Conservation (phyloP, 2,113 vertebrate species). For the Peromyscus maniculatus region DNA sequence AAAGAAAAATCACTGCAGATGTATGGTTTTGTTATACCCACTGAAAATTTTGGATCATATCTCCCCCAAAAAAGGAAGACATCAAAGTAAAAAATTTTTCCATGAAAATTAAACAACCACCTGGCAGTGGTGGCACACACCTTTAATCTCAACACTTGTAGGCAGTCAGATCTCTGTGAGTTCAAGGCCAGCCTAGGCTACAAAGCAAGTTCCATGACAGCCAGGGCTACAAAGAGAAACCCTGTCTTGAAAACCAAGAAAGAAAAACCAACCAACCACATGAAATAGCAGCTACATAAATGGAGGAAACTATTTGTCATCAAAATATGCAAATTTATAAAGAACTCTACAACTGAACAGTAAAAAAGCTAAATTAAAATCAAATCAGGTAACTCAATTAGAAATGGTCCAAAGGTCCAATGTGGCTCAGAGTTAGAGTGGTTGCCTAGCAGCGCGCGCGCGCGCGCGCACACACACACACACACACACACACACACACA, state of each 20-base stretch:
- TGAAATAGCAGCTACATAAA: background rate
- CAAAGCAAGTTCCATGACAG: background rate
- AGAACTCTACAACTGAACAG: background rate
- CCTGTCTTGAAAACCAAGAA: background rate
- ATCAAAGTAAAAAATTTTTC: slow-evolving; percentile 32
- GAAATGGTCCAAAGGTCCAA: background rate
- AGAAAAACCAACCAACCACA: background rate
- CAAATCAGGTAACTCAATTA: background rate
- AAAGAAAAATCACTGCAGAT: background rate
- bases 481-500: too few species aligned
- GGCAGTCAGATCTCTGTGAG: background rate
- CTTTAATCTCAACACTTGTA: background rate
- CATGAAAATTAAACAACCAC: background rate
- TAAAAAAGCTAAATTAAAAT: background rate
- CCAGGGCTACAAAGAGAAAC: background rate
- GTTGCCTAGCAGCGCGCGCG: background rate
- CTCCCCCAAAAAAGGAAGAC: background rate
- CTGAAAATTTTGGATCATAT: background rate
- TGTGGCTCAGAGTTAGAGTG: background rate
- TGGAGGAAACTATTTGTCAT: background rate
- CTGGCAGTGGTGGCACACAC: too few species aligned
- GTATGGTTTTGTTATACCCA: background rate
- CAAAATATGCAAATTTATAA: background rate
- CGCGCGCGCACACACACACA: too few species aligned
- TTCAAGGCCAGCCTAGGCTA: background rate